Evolutionary conservation across 1,140 invertebrate species (phyloP).

Genomic region (Campoletis sonorensis): DNA sequence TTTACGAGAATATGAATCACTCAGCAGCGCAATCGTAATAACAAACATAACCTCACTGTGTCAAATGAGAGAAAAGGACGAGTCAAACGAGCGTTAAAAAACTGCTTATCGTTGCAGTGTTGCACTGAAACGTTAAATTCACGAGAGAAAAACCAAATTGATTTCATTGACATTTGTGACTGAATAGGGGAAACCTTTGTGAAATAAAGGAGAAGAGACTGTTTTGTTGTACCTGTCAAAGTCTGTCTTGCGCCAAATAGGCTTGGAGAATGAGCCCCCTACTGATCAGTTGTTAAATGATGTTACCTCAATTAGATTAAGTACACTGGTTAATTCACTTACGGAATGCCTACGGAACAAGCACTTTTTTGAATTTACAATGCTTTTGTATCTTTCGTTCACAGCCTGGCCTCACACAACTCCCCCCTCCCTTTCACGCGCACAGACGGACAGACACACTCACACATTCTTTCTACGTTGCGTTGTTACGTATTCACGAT

Average conservation of each 20-base stretch:
- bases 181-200: too few species aligned
- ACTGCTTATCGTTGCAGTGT: background rate
- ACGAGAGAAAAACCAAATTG: background rate
- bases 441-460: too few species aligned
- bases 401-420: too few species aligned
- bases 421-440: too few species aligned
- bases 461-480: too few species aligned
- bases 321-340: conserved; percentile 46
- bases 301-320: conserved; percentile 50
- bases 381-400: background rate
- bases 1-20: conserved; percentile 44
- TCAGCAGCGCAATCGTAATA: conserved; percentile 4
- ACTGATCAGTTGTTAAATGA: conserved; percentile 11
- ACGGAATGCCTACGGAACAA: conserved; percentile 11
- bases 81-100: background rate
- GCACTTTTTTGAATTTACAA: conserved; percentile 28
- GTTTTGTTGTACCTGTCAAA: background rate
- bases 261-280: background rate
- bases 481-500: too few species aligned
- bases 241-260: background rate
- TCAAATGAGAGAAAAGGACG: background rate
- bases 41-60: conserved; percentile 30
- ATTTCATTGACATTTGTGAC: background rate
- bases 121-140: background rate
- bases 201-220: too few species aligned